phyloP scores from a whole-genome alignment of 2,797 vertebrate genomes.

The Pantherophis alleghaniensis region DNA sequence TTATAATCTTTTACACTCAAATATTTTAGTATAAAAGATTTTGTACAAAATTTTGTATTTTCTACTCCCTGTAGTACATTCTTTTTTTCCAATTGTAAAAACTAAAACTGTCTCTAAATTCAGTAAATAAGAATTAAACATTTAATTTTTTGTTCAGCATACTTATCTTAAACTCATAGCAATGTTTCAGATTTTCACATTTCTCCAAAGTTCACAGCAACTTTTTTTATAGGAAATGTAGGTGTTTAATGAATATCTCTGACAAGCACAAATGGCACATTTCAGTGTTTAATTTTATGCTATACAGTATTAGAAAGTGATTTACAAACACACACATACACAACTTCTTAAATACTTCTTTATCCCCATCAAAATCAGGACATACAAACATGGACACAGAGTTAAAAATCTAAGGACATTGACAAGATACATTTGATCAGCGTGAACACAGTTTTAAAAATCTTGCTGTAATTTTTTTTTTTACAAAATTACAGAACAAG shows the following conservation, averaged over 20 bases:
- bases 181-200: background rate
- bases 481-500: background rate
- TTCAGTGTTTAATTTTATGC: background rate
- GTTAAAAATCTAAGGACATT: background rate
- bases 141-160: background rate
- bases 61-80: background rate
- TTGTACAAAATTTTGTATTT: slow-evolving; percentile 2
- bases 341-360: background rate
- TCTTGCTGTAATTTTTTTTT: background rate
- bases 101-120: background rate
- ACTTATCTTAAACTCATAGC: background rate
- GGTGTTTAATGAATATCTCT: background rate
- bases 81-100: background rate
- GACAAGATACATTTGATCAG: background rate
- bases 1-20: background rate
- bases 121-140: background rate
- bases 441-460: background rate
- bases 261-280: background rate
- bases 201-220: background rate
- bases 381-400: background rate
- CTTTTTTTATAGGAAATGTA: background rate
- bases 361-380: background rate
- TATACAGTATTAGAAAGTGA: background rate
- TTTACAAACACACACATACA: background rate
- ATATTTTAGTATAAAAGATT: background rate